Evolutionary conservation across 2,113 vertebrate species (phyloP).

Genomic region (Dromiciops gliroides): DNA sequence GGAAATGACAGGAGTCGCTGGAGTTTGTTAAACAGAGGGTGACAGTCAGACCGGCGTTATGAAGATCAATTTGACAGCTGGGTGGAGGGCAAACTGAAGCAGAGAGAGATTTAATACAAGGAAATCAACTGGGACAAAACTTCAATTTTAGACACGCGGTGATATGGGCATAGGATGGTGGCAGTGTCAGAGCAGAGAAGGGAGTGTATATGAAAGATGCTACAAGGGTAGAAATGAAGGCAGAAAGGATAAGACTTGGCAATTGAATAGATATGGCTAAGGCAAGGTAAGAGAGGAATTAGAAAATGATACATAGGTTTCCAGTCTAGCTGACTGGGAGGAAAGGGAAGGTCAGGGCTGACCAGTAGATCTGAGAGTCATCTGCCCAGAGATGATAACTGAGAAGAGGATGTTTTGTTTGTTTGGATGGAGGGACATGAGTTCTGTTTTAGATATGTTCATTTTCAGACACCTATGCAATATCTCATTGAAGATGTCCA

Average conservation of each 20-base stretch:
- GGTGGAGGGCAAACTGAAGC: no score
- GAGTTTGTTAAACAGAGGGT: no score
- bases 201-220: neutral
- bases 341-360: neutral
- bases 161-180: neutral
- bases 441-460: neutral
- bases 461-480: neutral
- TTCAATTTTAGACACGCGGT: neutral
- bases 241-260: neutral
- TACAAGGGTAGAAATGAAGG: neutral
- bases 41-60: no score
- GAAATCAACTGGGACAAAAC: no score
- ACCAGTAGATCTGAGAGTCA: neutral
- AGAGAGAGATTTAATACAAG: no score
- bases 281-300: neutral
- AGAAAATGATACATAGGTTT: neutral
- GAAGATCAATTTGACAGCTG: no score
- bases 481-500: neutral
- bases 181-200: neutral
- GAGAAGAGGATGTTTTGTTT: neutral
- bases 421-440: neutral
- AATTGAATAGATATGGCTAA: neutral
- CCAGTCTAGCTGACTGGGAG: neutral
- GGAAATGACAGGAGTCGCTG: no score
- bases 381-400: neutral